These are phyloP conservation scores for Columba livia DNA, from an alignment of 2,113 vertebrate species.

Conservation along the genomic window DNA sequence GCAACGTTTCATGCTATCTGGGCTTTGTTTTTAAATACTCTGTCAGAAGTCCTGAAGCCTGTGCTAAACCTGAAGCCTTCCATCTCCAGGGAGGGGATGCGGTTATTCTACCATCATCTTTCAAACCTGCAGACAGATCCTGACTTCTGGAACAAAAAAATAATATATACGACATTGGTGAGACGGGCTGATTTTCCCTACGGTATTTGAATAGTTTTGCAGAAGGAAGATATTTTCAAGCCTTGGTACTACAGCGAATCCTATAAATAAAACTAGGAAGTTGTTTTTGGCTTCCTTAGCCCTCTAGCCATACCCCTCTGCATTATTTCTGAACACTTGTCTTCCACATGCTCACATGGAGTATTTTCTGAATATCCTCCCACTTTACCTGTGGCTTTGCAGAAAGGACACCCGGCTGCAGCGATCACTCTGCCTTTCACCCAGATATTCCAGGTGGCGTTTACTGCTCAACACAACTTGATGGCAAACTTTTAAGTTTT, in stretches of 20 bases:
- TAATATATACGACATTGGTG: background rate
- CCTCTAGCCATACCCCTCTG: background rate
- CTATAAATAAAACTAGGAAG: background rate
- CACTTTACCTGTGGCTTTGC: background rate
- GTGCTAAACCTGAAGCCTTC: background rate
- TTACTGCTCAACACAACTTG: background rate
- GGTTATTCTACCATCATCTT: background rate
- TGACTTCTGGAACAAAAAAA: slow-evolving; percentile 7
- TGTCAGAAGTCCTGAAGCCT: background rate
- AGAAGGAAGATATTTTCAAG: background rate
- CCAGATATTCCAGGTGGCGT: slow-evolving; percentile 12
- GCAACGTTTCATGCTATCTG: background rate
- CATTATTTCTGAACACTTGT: background rate
- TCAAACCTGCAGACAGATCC: background rate
- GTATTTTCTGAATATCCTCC: background rate
- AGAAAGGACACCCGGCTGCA: background rate
- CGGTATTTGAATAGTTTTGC: background rate
- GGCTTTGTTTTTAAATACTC: background rate
- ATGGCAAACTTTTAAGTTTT: slow-evolving; percentile 38
- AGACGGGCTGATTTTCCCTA: background rate
- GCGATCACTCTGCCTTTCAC: background rate
- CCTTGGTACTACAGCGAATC: background rate
- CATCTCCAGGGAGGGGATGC: background rate
- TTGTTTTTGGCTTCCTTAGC: background rate
- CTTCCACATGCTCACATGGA: background rate